Base-by-base conservation (phyloP, 2,797 vertebrate species). In the Oryzias dopingdopingensis region DNA sequence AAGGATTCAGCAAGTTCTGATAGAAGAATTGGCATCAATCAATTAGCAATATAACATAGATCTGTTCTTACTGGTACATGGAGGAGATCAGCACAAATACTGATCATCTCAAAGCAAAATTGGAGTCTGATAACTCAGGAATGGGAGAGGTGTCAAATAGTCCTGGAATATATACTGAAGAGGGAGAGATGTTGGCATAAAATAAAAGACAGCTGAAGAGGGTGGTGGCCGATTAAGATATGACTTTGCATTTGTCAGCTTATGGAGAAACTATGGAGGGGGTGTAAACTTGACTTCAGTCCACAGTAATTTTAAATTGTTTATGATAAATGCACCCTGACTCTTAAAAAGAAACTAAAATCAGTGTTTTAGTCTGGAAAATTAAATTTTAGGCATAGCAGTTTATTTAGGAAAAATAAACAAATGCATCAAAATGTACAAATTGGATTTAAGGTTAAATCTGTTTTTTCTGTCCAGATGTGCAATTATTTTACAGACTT, bases 11-110 rank as follows among this genome's bases (percentile, higher is more conserved):
- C 7, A 6, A 29, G 26, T 29, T 44, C n/a, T n/a, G 14, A 44
- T 18, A 7, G 18, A 49, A 49, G 23, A 13, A 20, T 42, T 49
- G 37, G 32, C 46, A 49, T 17, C 8, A 47, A 58, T 58, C 32
- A 8, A 4, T 37, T 18, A 40, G 14, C 46, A 22, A 49, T n/a
- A 20, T 22, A 16, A 42, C 16, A 3, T 8, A 22, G 37, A 37
- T 16, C 13, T 41, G 22, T 12, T 14, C 14, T 29, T 18, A 5
- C 37, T 15, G 47, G 13, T 42, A 4, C 14, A 14, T 58, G 22
- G 17, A 58, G 17, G 3, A 49, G 56, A 58, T 49, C 37, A 13
- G 16, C 14, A 42, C 10, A 26, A n/a, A 37, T 22, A 49, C 49
- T 6, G n/a, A 42, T 42, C n/a, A 7, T 17, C 15, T 42, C 15